Evolutionary conservation across 1,140 invertebrate genomes (phyloP).

Genomic region (Teleopsis dalmanni): DNA sequence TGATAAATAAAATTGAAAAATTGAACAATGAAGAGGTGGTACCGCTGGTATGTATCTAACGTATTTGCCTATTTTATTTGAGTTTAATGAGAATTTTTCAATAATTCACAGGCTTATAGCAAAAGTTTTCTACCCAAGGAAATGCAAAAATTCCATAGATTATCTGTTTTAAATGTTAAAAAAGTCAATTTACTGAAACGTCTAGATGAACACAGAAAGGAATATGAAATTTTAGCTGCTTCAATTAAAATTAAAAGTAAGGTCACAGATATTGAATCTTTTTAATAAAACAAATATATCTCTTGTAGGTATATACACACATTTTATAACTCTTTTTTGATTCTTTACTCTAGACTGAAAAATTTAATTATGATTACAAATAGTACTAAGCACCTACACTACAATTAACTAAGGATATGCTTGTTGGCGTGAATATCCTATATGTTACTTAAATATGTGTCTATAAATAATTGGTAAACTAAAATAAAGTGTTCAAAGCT

Average conservation of each 20-base stretch:
- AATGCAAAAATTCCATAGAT: conserved; percentile 25
- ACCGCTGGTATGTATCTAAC: not conserved
- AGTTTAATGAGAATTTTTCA: not conserved
- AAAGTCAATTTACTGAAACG: conserved; percentile 15
- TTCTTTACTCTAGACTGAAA: no score
- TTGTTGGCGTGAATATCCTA: no score
- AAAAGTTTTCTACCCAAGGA: conserved; percentile 27
- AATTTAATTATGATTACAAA: no score
- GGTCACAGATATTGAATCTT: not conserved
- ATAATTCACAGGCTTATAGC: conserved; percentile 8
- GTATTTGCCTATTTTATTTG: not conserved
- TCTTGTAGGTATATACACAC: no score
- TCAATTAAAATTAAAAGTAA: conserved; percentile 33
- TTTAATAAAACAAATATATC: not conserved
- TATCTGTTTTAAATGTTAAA: conserved; percentile 23
- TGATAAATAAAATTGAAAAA: conserved; percentile 23
- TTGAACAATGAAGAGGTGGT: conserved; percentile 22
- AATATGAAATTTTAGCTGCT: conserved; percentile 20
- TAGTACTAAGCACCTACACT: no score
- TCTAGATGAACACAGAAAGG: conserved; percentile 19
- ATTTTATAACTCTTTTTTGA: no score
- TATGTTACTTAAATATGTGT: no score
- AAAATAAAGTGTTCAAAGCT: no score
- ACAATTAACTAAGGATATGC: no score
- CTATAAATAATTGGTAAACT: no score